phyloP scores from a whole-genome alignment of 2,888 invertebrate genomes.

The Trichogramma dendrolimi region DNA sequence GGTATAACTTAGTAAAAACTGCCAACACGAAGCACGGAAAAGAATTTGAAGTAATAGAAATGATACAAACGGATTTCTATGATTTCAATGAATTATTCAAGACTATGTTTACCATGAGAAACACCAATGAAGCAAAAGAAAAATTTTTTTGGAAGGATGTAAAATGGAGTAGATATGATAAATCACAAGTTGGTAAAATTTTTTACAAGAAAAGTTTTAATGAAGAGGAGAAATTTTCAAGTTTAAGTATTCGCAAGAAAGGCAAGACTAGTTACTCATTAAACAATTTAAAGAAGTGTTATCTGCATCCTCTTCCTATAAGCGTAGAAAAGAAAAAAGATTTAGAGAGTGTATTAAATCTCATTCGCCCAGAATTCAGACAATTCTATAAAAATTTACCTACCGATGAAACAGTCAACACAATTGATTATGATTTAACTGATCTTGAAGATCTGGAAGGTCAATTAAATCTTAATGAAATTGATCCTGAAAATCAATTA shows the following conservation, averaged over 20 bases:
- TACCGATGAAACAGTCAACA: background rate
- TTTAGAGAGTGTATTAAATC: background rate
- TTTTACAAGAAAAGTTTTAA: constrained; percentile 7
- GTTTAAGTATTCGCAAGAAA: background rate
- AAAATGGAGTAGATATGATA: constrained; percentile 4
- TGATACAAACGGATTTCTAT: constrained; percentile 10
- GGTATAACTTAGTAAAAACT: constrained; percentile 12
- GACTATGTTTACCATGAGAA: background rate
- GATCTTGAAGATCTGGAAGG: too few species aligned
- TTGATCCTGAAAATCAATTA: too few species aligned
- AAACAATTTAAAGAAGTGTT: background rate
- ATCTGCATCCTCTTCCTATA: background rate
- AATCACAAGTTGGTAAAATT: background rate
- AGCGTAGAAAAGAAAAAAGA: constrained; percentile 10
- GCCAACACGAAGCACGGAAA: constrained; percentile 1
- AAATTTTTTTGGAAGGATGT: background rate
- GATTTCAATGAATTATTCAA: constrained; percentile 15
- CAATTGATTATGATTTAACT: constrained; percentile 6
- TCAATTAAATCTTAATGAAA: too few species aligned
- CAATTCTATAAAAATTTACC: constrained; percentile 10
- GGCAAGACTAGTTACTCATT: background rate
- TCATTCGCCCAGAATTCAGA: constrained; percentile 11
- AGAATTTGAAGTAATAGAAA: constrained; percentile 13
- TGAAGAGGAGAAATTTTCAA: constrained; percentile 6
- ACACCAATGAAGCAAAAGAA: background rate